Evolutionary conservation across 2,797 vertebrate species (phyloP).

Genomic region (Nyctalus aviator): DNA sequence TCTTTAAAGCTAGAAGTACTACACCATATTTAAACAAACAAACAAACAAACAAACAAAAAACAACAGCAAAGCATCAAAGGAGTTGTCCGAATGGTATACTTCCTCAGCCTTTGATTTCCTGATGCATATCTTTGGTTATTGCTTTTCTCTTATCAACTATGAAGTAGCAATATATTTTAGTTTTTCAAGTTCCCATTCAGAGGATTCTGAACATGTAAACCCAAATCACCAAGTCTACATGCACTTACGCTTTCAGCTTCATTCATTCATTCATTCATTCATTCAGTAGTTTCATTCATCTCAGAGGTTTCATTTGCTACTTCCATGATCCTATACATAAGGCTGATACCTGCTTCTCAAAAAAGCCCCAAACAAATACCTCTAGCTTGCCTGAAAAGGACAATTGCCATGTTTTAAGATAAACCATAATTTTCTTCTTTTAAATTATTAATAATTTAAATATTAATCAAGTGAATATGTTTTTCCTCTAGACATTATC

Average conservation of each 20-base stretch:
- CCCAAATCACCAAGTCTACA: neutral
- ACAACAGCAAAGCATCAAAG: neutral
- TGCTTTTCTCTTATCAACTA: slow-evolving; percentile 50
- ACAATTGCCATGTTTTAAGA: neutral
- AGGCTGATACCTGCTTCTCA: neutral
- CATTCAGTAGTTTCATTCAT: neutral
- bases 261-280: too few species aligned
- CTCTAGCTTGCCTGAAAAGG: neutral
- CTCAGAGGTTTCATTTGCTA: neutral
- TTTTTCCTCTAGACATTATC: neutral
- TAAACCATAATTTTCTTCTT: neutral
- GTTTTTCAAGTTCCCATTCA: neutral
- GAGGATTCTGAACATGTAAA: neutral
- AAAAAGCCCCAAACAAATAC: neutral
- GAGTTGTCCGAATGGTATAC: neutral
- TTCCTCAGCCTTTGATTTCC: slow-evolving; percentile 13
- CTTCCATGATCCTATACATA: neutral
- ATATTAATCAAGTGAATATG: neutral
- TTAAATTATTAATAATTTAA: neutral
- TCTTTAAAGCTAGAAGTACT: neutral
- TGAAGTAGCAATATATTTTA: neutral
- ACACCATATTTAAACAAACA: neutral
- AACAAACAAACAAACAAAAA: neutral
- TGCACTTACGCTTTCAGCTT: neutral
- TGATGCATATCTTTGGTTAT: slow-evolving; percentile 33